phyloP scores from a whole-genome alignment of 2,888 invertebrate genomes.

The Abrostola triplasia region DNA sequence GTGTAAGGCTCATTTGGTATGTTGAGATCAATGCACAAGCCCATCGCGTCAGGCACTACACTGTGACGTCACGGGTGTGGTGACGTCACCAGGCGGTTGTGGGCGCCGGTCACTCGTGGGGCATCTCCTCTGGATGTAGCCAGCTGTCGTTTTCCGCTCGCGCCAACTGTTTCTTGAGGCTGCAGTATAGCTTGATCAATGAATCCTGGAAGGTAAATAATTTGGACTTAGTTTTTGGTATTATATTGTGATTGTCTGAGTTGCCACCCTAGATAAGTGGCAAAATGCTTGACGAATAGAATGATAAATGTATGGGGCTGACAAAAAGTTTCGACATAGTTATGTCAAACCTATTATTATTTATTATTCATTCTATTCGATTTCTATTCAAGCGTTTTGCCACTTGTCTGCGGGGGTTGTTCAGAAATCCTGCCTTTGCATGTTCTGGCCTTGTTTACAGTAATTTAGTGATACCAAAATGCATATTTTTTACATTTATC shows the following conservation, averaged over 20 bases:
- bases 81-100: slow-evolving; percentile 46
- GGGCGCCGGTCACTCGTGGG: slow-evolving; percentile 77
- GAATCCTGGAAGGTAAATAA: slow-evolving; percentile 87
- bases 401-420: too few species aligned
- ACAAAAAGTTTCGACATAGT: too few species aligned
- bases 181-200: slow-evolving; percentile 90
- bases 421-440: too few species aligned
- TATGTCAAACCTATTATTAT: too few species aligned
- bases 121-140: slow-evolving; percentile 84
- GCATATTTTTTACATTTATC: too few species aligned
- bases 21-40: slow-evolving; percentile 68
- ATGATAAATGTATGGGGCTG: too few species aligned
- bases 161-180: slow-evolving; percentile 90
- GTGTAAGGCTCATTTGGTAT: slow-evolving; percentile 70
- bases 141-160: slow-evolving; percentile 86
- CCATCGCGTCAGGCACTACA: slow-evolving; percentile 17
- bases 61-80: slow-evolving; percentile 18
- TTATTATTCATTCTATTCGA: too few species aligned
- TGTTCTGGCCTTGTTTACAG: too few species aligned
- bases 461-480: too few species aligned
- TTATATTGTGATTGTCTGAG: not conserved
- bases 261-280: too few species aligned
- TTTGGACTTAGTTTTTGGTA: slow-evolving; percentile 4
- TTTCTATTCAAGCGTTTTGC: too few species aligned
- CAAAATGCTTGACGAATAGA: too few species aligned